Percentiles rank a stretch among this genome's conserved stretches.
phyloP scores from a whole-genome alignment of 2,888 invertebrate species.

The Troides oblongomaculatus region DNA sequence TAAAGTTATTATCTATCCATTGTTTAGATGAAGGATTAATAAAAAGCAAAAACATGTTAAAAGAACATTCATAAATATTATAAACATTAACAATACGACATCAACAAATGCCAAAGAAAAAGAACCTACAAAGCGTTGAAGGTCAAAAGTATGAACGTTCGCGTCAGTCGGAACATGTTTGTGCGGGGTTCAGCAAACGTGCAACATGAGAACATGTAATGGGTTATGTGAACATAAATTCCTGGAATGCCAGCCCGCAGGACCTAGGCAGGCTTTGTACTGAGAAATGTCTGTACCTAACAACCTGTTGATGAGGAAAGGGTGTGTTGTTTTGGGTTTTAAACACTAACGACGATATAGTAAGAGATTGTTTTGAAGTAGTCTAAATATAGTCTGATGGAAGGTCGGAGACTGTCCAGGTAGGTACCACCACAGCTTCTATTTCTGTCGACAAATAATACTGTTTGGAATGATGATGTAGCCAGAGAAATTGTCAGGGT shows the following conservation, averaged over 20 bases:
- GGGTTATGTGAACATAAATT: conserved; percentile 19
- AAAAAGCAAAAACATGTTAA: background rate
- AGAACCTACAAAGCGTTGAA: conserved; percentile 8
- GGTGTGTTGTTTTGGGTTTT: no score
- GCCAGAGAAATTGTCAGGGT: no score
- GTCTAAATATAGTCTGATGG: no score
- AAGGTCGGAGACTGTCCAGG: no score
- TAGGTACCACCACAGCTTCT: no score
- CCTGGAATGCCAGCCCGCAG: conserved; percentile 18
- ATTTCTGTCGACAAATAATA: no score
- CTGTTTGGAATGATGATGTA: no score
- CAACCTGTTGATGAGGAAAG: background rate
- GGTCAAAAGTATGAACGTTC: conserved; percentile 7
- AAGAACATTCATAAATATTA: background rate
- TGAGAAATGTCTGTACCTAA: conserved; percentile 9
- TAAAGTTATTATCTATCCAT: no score
- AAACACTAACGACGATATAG: no score
- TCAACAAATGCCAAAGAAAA: background rate
- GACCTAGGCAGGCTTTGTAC: conserved; percentile 14
- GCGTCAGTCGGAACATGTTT: conserved; percentile 2
- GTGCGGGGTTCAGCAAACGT: background rate
- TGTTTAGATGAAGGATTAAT: no score
- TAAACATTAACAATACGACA: conserved; percentile 8
- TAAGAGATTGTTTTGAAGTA: no score
- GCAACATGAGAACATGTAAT: conserved; percentile 22